Conservation (phyloP, 2,113 vertebrate species). For the Blennius ocellaris region DNA sequence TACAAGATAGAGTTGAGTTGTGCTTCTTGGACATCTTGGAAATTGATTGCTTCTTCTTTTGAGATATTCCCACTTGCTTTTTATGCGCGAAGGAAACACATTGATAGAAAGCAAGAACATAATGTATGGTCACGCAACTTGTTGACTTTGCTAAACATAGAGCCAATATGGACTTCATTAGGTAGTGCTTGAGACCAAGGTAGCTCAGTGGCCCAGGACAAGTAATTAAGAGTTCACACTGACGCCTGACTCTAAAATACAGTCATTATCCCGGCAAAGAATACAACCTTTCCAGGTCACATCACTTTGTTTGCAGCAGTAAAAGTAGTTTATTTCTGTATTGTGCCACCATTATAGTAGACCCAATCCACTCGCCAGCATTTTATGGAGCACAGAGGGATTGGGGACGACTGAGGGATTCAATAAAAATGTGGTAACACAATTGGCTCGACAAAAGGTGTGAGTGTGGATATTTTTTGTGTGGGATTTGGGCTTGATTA, state of each 20-base stretch:
- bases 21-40: too few species aligned
- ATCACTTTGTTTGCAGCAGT: constrained; percentile 94
- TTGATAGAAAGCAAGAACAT: too few species aligned
- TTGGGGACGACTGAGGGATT: constrained; percentile 90
- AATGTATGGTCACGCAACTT: constrained; percentile 3
- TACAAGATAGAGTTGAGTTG: too few species aligned
- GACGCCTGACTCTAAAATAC: constrained; percentile 81
- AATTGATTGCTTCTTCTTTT: too few species aligned
- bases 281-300: constrained; percentile 97
- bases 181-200: constrained; percentile 64
- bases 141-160: constrained; percentile 63
- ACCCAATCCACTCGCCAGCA: constrained; percentile 92
- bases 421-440: constrained; percentile 87
- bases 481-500: constrained; percentile 48
- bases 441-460: constrained; percentile 58
- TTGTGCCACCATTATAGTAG: constrained; percentile 92
- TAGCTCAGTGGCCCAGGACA: constrained; percentile 71
- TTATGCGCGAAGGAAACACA: too few species aligned
- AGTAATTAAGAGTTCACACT: constrained; percentile 79
- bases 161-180: constrained; percentile 71
- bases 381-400: constrained; percentile 95
- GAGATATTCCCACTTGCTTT: too few species aligned
- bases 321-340: constrained; percentile 98
- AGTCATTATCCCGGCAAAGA: constrained; percentile 91
- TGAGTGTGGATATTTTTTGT: constrained; percentile 38